These are phyloP conservation scores for Vesta saturnalis DNA, from an alignment of 2,888 invertebrate genomes.

Conservation along the genomic window DNA sequence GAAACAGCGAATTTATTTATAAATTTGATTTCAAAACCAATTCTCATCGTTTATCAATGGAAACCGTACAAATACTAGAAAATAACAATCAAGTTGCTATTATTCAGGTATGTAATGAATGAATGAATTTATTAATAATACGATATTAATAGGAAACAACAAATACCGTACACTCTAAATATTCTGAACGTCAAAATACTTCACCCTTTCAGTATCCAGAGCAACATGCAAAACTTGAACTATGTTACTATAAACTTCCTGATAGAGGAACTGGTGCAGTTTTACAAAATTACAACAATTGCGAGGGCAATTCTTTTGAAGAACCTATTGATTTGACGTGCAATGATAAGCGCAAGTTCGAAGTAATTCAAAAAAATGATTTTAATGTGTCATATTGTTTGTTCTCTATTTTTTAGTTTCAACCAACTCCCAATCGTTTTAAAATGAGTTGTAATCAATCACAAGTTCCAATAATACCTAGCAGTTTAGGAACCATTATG, in stretches of 20 bases:
- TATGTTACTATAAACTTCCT: neutral
- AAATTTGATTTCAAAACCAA: conserved; percentile 16
- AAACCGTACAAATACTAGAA: conserved; percentile 36
- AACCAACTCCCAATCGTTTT: neutral
- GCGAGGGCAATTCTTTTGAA: conserved; percentile 13
- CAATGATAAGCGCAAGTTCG: conserved; percentile 16
- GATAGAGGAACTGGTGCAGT: neutral
- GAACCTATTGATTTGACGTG: conserved; percentile 43
- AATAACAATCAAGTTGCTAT: conserved; percentile 36
- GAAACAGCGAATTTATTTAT: conserved; percentile 17
- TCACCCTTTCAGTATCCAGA: neutral
- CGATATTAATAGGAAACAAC: neutral
- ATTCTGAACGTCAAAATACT: neutral
- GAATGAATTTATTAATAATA: neutral
- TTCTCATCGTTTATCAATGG: conserved; percentile 40
- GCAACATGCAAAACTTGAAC: neutral
- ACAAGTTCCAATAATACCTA: neutral
- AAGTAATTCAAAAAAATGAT: conserved; percentile 11
- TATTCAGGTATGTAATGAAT: conserved; percentile 18
- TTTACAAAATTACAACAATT: neutral
- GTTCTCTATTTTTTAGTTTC: neutral
- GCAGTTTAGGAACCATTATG: neutral
- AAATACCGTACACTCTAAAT: neutral
- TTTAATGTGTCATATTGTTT: neutral
- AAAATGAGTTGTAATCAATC: neutral